phyloP scores from a whole-genome alignment of 2,797 vertebrate species.

The Euthynnus affinis region DNA sequence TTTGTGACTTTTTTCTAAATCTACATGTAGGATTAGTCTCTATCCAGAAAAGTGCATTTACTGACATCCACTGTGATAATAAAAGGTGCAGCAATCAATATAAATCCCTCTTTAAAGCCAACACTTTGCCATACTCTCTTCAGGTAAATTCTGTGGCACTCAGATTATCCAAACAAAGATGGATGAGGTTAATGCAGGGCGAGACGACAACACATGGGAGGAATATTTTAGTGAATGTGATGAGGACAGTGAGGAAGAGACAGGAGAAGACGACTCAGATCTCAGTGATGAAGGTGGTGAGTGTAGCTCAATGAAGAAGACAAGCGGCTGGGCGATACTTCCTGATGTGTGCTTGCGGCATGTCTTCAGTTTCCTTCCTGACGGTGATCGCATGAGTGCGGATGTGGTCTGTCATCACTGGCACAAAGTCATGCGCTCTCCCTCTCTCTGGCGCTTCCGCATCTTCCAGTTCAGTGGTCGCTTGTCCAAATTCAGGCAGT shows the following conservation, averaged over 20 bases:
- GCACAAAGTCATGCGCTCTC: slow-evolving; percentile 79
- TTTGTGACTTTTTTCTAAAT: background rate
- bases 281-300: background rate
- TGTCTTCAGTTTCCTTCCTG: slow-evolving; percentile 81
- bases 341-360: slow-evolving; percentile 79
- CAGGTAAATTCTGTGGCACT: background rate
- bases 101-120: background rate
- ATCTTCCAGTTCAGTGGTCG: slow-evolving; percentile 79
- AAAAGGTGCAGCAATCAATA: slow-evolving; percentile 1
- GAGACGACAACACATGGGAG: background rate
- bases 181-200: background rate
- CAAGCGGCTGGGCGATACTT: slow-evolving; percentile 72
- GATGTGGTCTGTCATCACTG: slow-evolving; percentile 83
- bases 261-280: background rate
- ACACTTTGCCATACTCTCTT: background rate
- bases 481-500: slow-evolving; percentile 50
- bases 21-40: too few species aligned
- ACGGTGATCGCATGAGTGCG: slow-evolving; percentile 77
- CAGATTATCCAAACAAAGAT: background rate
- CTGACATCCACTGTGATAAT: background rate
- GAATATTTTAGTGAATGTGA: background rate
- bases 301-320: background rate
- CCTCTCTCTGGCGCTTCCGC: slow-evolving; percentile 83
- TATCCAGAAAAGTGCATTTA: background rate
- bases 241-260: background rate